A percentile compares a stretch with the other conserved stretches of the same genome.
Evolutionary conservation across 2,888 invertebrate species (phyloP).

Genomic region (Acholoe squamosa): DNA sequence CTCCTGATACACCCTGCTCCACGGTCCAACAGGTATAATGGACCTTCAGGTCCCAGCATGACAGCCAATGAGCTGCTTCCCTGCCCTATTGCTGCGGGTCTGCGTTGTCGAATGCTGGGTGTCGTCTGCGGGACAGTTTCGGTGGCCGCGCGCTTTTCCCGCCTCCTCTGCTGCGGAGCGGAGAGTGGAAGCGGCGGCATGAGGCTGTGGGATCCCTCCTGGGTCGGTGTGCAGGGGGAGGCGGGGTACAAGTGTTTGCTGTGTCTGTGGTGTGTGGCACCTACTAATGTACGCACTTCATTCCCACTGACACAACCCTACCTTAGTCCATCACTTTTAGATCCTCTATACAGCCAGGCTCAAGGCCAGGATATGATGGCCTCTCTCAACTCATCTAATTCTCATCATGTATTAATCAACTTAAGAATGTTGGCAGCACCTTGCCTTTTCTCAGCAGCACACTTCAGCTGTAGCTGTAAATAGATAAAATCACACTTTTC

Average conservation of each 20-base stretch:
- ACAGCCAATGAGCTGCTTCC: constrained; percentile 32
- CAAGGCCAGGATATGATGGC: too few species aligned
- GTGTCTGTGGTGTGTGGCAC: too few species aligned
- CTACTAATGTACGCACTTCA: background rate
- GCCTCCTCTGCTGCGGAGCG: background rate
- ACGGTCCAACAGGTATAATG: background rate
- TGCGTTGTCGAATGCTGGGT: background rate
- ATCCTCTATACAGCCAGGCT: too few species aligned
- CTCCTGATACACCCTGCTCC: background rate
- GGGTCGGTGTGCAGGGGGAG: too few species aligned
- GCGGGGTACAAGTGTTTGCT: too few species aligned
- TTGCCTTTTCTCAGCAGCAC: too few species aligned
- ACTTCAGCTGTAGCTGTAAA: too few species aligned
- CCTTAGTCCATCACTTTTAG: too few species aligned
- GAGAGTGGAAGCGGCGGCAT: background rate
- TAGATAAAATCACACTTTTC: too few species aligned
- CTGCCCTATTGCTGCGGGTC: constrained; percentile 11
- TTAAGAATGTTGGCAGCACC: too few species aligned
- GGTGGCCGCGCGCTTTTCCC: constrained; percentile 29
- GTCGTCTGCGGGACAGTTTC: constrained; percentile 41
- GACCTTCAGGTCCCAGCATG: background rate
- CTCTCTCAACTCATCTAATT: too few species aligned
- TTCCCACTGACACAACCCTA: background rate
- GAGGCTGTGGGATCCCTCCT: background rate
- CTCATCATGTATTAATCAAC: too few species aligned